Evolutionary conservation across 1,140 invertebrate genomes (phyloP), one percentile per base, ranked within the genome.

Genomic region (Anoplolepis gracilipes): DNA sequence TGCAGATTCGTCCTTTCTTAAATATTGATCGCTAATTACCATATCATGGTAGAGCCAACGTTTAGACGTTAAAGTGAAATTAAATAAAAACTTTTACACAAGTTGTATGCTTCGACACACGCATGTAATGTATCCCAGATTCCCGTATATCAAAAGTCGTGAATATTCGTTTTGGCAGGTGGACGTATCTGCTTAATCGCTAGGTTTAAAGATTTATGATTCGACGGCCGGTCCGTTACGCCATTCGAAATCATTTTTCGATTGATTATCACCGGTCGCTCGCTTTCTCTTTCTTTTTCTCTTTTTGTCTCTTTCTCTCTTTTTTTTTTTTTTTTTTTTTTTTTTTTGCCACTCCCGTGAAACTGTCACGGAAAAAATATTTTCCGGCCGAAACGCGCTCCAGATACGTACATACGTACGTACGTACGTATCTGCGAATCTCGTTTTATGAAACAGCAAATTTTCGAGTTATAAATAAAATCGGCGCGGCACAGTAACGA

Each of bases 211-310:
- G 87, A 89, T 89, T 89, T 89, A 89, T 89, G 55, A 16, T 16
- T 78, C 55, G 46, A 55, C 49, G 64, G 13, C 69, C 82, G 84
- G 67, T 85, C 49, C 73, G 76, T 86, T 89, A 85, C 75, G 25
- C 76, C 79, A 53, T 82, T 75, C 79, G 76, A 90, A 91, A 91
- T 91, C 86, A 89, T 91, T 91, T 90, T 88, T 79, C 87, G 79
- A 87, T 90, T 85, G 81, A 85, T 85, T 86, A 84, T 89, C 87
- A 72, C 62, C 57, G 64, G 73, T 69, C 25, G 28, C 49, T 25
- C 36, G 49, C 59, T 53, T 53, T 42, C 4, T 57, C 8, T 28
- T 61, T 42, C 3, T 42, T 19, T 4, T 65, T 10, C 57, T 39
- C 1, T 16, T 25, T 8, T 39, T 22, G 33, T 13, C 6, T 64